Conservation (phyloP, 1,140 invertebrate species). For the Amphibalanus amphitrite region DNA sequence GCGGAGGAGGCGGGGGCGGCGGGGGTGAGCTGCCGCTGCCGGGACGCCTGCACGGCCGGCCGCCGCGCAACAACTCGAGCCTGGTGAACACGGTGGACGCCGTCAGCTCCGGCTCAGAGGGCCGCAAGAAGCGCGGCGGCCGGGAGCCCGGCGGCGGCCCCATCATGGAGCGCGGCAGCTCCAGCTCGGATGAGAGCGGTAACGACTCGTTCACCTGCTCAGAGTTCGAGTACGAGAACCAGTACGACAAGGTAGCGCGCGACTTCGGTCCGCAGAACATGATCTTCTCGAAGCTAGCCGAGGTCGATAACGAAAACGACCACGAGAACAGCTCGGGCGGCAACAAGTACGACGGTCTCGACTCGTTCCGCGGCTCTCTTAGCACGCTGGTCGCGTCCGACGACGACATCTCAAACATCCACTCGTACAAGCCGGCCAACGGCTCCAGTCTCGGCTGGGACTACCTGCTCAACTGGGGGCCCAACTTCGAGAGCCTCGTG, state of each 20-base stretch:
- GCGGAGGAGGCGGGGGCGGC: constrained; percentile 36
- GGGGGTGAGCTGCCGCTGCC: constrained; percentile 41
- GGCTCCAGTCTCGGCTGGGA: constrained; percentile 74
- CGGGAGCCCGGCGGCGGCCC: constrained; percentile 24
- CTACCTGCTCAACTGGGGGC: constrained; percentile 86
- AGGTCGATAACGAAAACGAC: constrained; percentile 33
- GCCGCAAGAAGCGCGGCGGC: constrained; percentile 28
- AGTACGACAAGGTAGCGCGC: constrained; percentile 43
- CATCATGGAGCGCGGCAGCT: constrained; percentile 11
- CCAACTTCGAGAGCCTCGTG: constrained; percentile 83
- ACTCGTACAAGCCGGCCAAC: constrained; percentile 52
- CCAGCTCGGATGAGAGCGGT: constrained; percentile 78
- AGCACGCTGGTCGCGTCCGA: constrained; percentile 82
- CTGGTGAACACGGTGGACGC: constrained; percentile 79
- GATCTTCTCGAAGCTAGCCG: constrained; percentile 49
- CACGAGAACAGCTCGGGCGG: constrained; percentile 26
- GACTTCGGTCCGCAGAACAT: constrained; percentile 32
- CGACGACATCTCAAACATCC: constrained; percentile 47
- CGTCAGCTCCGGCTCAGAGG: constrained; percentile 79
- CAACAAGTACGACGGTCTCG: constrained; percentile 63
- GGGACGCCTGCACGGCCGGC: constrained; percentile 69
- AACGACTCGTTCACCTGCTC: constrained; percentile 97
- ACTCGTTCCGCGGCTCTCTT: constrained; percentile 78
- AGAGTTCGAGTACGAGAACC: constrained; percentile 91
- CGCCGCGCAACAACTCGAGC: constrained; percentile 53